A percentile compares a stretch with the other conserved stretches of the same genome.
These are phyloP conservation scores for Zalophus californianus DNA, from an alignment of 2,797 vertebrate species.

Conservation along the genomic window DNA sequence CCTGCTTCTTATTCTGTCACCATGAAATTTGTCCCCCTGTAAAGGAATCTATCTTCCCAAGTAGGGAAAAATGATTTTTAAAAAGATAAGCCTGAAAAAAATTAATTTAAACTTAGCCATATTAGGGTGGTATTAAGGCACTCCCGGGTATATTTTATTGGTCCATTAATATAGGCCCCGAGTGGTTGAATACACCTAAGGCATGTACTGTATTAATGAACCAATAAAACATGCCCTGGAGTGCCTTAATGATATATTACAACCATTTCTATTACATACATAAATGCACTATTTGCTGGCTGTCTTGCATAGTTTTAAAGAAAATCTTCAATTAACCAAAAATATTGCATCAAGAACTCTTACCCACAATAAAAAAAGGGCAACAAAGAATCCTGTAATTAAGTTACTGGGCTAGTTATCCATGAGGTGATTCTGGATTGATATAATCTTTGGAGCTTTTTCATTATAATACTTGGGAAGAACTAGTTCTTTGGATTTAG, in stretches of 20 bases:
- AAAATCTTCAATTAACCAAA: constrained; percentile 88
- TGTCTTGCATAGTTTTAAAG: constrained; percentile 83
- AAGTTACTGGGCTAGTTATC: constrained; percentile 79
- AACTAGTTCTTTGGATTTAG: constrained; percentile 54
- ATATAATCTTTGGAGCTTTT: constrained; percentile 57
- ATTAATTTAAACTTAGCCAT: constrained; percentile 89
- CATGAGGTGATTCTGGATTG: constrained; percentile 69
- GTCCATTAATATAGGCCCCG: constrained; percentile 90
- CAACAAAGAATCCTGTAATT: constrained; percentile 82
- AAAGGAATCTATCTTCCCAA: constrained; percentile 80
- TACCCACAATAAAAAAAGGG: constrained; percentile 75
- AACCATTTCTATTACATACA: constrained; percentile 87
- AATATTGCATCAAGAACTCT: constrained; percentile 80
- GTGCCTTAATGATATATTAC: constrained; percentile 87
- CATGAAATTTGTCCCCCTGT: constrained; percentile 70
- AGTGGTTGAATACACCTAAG: constrained; percentile 90
- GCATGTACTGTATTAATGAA: constrained; percentile 90
- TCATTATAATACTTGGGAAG: constrained; percentile 37
- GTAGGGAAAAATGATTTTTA: constrained; percentile 87
- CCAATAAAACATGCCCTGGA: constrained; percentile 89
- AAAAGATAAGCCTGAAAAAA: constrained; percentile 88
- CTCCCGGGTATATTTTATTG: constrained; percentile 89
- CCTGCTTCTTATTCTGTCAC: constrained; percentile 69
- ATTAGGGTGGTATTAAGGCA: constrained; percentile 87
- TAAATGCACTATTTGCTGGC: constrained; percentile 86